Conservation (phyloP, 2,888 invertebrate species). For the Zonitis immaculata region DNA sequence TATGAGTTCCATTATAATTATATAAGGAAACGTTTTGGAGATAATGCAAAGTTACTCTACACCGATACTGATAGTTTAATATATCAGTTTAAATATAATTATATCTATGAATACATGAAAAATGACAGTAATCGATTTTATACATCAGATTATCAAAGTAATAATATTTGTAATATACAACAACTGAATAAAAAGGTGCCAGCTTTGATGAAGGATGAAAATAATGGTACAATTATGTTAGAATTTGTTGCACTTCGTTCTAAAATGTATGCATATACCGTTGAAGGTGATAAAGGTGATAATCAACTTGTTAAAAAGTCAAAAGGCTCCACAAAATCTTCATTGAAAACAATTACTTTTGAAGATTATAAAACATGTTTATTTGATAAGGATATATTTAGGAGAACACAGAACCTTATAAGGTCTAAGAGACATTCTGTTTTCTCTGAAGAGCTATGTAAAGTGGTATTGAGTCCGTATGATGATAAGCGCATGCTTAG, state of each 20-base stretch:
- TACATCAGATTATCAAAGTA: not conserved
- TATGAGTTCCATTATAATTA: conserved; percentile 18
- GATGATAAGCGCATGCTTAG: not conserved
- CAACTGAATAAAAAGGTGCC: too few species aligned
- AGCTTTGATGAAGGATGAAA: too few species aligned
- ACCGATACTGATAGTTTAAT: conserved; percentile 15
- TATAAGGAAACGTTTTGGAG: conserved; percentile 7
- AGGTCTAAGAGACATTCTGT: not conserved
- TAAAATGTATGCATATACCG: too few species aligned
- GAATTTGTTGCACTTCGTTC: not conserved
- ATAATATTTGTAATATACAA: too few species aligned
- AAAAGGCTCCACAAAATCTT: not conserved
- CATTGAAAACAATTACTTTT: not conserved
- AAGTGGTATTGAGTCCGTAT: not conserved
- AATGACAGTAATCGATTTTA: not conserved
- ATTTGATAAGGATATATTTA: not conserved
- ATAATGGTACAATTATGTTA: too few species aligned
- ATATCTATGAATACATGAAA: conserved; percentile 1
- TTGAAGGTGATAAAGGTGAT: too few species aligned
- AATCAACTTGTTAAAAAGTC: too few species aligned
- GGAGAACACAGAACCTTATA: not conserved
- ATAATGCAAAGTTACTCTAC: conserved; percentile 8
- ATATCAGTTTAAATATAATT: not conserved
- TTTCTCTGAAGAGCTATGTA: not conserved
- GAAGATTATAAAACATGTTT: not conserved